Conservation (phyloP, 2,797 vertebrate species). For the Manis pentadactyla region DNA sequence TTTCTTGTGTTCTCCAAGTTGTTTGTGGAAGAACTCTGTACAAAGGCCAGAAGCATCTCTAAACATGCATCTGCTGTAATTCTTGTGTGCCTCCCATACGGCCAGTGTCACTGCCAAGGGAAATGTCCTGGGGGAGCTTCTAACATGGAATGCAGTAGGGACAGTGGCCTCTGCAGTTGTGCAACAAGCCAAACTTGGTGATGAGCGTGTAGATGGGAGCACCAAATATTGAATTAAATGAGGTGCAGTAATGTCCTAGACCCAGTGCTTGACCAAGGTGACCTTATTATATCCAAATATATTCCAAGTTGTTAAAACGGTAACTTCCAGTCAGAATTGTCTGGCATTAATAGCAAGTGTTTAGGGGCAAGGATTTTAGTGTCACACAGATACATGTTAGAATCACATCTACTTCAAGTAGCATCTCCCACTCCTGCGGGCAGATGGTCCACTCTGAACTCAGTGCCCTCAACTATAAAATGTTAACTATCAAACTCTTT, state of each 20-base stretch:
- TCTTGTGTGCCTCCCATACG: neutral
- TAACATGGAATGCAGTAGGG: neutral
- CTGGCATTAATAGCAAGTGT: neutral
- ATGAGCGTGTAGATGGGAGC: neutral
- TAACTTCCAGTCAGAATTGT: neutral
- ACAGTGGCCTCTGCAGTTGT: no score
- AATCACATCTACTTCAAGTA: neutral
- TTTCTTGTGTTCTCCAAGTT: neutral
- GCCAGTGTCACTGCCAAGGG: neutral
- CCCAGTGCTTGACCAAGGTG: neutral
- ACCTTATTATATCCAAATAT: neutral
- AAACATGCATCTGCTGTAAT: neutral
- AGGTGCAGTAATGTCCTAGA: neutral
- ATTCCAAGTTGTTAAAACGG: neutral
- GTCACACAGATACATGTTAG: neutral
- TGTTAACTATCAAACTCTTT: neutral
- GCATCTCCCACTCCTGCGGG: no score
- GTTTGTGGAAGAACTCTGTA: neutral
- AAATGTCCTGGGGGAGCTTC: no score
- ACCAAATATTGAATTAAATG: neutral
- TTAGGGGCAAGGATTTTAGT: neutral
- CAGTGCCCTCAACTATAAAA: neutral
- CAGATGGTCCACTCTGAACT: neutral
- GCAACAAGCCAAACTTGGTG: neutral
- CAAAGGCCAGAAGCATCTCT: neutral